These are phyloP conservation scores for Aplysina aerophoba DNA, from an alignment of 37 sponge, comb jelly and placozoan species.

Conservation along the genomic window DNA sequence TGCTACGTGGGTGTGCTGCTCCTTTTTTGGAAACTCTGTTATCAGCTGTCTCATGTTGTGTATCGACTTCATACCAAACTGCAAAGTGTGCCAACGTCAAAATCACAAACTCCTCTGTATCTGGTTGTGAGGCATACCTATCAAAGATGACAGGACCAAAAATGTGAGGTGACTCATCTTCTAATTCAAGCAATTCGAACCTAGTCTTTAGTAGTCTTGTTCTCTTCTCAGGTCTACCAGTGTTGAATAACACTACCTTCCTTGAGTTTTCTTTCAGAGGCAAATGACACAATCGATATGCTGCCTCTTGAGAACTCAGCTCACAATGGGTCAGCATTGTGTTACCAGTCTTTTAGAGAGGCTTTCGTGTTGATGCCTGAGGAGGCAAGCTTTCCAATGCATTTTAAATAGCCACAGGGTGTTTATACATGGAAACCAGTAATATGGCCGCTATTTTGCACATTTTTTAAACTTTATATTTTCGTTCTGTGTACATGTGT, in stretches of 20 bases:
- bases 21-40: no score
- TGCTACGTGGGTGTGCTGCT: background rate
- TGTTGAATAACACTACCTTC: background rate
- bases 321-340: background rate
- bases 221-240: background rate
- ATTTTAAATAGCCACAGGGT: background rate
- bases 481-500: no score
- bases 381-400: background rate
- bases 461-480: no score
- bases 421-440: no score
- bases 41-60: background rate
- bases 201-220: background rate
- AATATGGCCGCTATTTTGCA: no score
- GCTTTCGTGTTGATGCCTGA: background rate
- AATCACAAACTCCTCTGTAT: background rate
- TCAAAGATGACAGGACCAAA: constrained; percentile 24
- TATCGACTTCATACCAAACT: background rate
- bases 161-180: background rate
- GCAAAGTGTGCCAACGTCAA: background rate
- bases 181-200: background rate
- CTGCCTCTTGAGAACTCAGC: background rate
- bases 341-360: background rate
- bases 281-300: background rate
- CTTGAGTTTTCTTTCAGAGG: background rate
- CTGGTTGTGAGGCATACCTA: background rate